Evolutionary conservation across 2,113 vertebrate species (phyloP).

Genomic region (Zosterops borbonicus): DNA sequence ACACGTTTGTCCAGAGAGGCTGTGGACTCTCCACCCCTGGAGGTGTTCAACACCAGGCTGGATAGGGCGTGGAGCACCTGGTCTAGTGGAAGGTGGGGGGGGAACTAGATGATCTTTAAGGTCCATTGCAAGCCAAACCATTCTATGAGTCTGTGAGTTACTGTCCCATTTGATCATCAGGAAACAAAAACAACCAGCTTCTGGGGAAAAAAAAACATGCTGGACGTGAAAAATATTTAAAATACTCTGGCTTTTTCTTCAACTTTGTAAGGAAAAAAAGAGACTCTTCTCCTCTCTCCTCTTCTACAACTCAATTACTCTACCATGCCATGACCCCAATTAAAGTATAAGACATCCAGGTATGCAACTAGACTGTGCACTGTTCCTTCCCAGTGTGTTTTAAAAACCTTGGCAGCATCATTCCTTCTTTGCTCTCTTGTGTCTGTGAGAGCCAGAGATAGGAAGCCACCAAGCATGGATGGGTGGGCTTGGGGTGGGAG

Average conservation of each 20-base stretch:
- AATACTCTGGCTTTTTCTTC: not conserved
- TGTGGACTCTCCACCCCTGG: not conserved
- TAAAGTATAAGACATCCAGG: not conserved
- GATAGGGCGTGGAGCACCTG: not conserved
- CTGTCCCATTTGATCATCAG: not conserved
- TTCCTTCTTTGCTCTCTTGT: not conserved
- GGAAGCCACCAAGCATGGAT: rapidly evolving
- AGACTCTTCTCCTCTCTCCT: not conserved
- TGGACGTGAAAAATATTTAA: not conserved
- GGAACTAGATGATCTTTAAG: not conserved
- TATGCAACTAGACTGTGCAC: not conserved
- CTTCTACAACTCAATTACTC: not conserved
- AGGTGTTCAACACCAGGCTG: not conserved
- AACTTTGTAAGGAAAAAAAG: not conserved
- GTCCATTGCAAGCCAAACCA: not conserved
- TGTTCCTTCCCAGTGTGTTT: not conserved
- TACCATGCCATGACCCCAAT: not conserved
- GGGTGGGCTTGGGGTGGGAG: not conserved
- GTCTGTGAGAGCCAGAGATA: not conserved
- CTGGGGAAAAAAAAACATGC: not conserved
- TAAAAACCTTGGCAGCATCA: not conserved
- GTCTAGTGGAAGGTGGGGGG: not conserved
- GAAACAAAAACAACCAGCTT: not conserved
- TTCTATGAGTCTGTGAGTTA: not conserved
- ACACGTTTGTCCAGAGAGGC: rapidly evolving